Conservation (phyloP, 2,797 vertebrate genomes). For the Helarctos malayanus region DNA sequence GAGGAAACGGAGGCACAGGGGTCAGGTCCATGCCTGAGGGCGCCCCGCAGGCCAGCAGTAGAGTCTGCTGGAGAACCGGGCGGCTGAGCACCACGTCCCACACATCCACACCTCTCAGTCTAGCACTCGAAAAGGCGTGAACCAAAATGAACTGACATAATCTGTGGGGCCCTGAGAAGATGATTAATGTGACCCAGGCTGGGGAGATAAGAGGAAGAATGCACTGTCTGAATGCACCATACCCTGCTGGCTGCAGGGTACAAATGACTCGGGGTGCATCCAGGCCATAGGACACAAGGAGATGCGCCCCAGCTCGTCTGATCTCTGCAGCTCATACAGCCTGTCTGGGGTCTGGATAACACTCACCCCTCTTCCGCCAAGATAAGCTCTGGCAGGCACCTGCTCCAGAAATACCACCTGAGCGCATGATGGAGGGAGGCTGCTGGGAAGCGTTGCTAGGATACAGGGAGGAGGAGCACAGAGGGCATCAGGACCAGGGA, state of each 20-base stretch:
- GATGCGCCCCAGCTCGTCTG: rapidly evolving
- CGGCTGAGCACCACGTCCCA: rapidly evolving
- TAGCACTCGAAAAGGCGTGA: background rate
- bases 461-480: background rate
- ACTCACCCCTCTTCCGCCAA: background rate
- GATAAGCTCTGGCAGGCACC: background rate
- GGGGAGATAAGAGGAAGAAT: background rate
- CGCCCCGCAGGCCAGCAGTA: rapidly evolving
- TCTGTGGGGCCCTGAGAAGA: background rate
- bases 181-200: slow-evolving; percentile 8
- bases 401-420: slow-evolving; percentile 31
- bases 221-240: rapidly evolving
- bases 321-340: background rate
- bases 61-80: rapidly evolving
- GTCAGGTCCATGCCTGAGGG: background rate
- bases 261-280: rapidly evolving
- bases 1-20: background rate
- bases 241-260: background rate
- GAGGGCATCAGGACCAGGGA: background rate
- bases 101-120: rapidly evolving
- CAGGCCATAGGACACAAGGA: background rate
- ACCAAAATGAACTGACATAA: background rate
- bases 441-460: slow-evolving; percentile 46
- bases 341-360: background rate
- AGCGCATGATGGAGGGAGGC: background rate